Evolutionary conservation across 37 sponge, comb jelly and placozoan species (phyloP), one percentile per base, ranked within the genome.

Genomic region (Bolinopsis microptera): DNA sequence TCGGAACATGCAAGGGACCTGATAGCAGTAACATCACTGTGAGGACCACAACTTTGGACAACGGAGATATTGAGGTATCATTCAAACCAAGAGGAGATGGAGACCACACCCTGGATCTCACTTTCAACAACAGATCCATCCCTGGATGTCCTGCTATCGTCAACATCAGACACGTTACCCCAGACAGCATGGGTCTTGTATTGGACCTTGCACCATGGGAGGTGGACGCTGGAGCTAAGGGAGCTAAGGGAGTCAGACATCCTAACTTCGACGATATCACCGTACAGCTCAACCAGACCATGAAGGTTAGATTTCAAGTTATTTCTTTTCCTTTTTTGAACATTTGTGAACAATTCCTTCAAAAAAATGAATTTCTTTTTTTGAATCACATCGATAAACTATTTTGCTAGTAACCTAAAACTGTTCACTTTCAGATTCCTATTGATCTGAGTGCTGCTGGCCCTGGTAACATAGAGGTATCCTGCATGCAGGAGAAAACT

Each of bases 1-100:
- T 86, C 3, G 90, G 90, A 24, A 86, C 90, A 9, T 86, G 90
- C 90, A 86, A 86, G 26, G 90, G 36, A 33, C 90, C 90, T n/a
- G 90, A 86, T 86, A 41, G 90, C 27, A 39, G 48, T 41, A 86
- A 86, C 90, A 23, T 86, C 1, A 40, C 90, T 39, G 90, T 86
- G 0, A 86, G 39, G 90, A 86, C 61, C 41, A 86, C n/a, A n/a
- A 86, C 90, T 41, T 30, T 86, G 40, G 90, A 86, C 31, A 86
- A 38, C 35, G 90, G 90, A 21, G 90, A 86, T 40, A 41, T 86
- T 27, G 90, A 86, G 48, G 90, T 86, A 24, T 41, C 61, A 22
- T 86, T 86, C 90, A 86, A 86, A 41, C 90, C 90, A 28, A 39
- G 26, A n/a, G 90, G 90, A 86, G 90, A 86, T 26, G 90, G 90